A percentile compares a stretch with the other conserved stretches of the same genome.
phyloP scores from a whole-genome alignment of 1,140 invertebrate species.

The Sipha flava region DNA sequence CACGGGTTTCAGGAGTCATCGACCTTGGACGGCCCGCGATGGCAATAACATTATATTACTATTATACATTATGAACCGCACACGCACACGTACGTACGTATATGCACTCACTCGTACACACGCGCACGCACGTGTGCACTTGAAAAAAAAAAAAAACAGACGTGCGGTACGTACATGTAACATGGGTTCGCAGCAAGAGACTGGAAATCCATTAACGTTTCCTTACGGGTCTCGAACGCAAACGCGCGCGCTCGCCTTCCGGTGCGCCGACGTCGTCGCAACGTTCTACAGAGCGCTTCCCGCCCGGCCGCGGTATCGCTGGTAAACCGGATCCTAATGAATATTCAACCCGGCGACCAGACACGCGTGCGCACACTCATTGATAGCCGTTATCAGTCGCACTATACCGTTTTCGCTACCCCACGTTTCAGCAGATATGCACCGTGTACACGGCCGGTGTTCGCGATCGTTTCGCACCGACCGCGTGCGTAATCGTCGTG shows the following conservation, averaged over 20 bases:
- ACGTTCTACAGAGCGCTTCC: neutral
- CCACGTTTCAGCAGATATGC: no score
- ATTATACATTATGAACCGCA: neutral
- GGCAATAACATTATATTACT: neutral
- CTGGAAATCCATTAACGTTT: constrained; percentile 30
- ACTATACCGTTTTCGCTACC: no score
- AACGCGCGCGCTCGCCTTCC: neutral
- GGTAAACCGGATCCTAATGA: neutral
- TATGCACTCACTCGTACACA: neutral
- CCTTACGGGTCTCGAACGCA: neutral
- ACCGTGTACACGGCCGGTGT: no score
- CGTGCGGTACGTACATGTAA: neutral
- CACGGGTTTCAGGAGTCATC: constrained; percentile 29
- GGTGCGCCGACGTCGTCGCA: neutral
- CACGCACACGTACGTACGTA: neutral
- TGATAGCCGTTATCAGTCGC: constrained; percentile 11
- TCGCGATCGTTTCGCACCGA: neutral
- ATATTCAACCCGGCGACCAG: neutral
- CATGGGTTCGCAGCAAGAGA: constrained; percentile 15
- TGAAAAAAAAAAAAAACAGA: neutral
- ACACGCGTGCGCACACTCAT: neutral
- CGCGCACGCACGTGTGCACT: neutral
- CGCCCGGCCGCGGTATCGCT: neutral
- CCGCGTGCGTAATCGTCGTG: neutral
- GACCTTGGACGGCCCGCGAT: constrained; percentile 22